Conservation (phyloP, 2,888 invertebrate genomes). For the Acanthosepion esculentum region DNA sequence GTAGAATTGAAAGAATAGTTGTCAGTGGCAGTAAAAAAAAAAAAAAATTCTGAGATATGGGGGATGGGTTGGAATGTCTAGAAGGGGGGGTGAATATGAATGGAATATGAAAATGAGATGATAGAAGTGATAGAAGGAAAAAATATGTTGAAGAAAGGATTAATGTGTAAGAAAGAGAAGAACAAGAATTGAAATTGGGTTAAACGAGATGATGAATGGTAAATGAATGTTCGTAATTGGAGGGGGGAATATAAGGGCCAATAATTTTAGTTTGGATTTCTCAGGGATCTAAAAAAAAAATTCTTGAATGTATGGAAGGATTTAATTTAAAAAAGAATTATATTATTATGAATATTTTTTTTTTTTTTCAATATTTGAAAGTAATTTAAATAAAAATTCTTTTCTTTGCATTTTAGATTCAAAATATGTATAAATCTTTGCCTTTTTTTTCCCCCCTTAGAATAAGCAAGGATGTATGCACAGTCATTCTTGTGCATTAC, state of each 20-base stretch:
- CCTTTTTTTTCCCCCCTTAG: too few relatives aligned
- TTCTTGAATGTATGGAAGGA: not conserved
- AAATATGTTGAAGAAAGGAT: not conserved
- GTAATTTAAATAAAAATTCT: too few relatives aligned
- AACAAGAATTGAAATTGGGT: not conserved
- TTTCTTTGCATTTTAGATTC: too few relatives aligned
- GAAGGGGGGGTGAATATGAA: not conserved
- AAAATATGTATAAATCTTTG: too few relatives aligned
- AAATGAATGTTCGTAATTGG: not conserved
- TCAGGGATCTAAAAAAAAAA: not conserved
- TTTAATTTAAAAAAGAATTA: not conserved
- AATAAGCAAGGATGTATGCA: too few relatives aligned
- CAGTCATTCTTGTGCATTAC: too few relatives aligned
- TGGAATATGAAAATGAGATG: not conserved
- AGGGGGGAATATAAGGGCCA: not conserved
- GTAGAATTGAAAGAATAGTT: not conserved
- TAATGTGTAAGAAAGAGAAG: not conserved
- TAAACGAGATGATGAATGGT: not conserved
- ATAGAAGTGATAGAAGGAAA: not conserved
- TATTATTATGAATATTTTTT: too few relatives aligned
- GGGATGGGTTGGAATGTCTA: too few relatives aligned
- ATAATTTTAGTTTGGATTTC: not conserved
- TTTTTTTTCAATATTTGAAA: too few relatives aligned
- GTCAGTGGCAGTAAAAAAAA: not conserved
- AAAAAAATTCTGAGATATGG: too few relatives aligned